Base-by-base conservation (phyloP, 2,888 invertebrate species). In the Dicyrtoma fusca region DNA sequence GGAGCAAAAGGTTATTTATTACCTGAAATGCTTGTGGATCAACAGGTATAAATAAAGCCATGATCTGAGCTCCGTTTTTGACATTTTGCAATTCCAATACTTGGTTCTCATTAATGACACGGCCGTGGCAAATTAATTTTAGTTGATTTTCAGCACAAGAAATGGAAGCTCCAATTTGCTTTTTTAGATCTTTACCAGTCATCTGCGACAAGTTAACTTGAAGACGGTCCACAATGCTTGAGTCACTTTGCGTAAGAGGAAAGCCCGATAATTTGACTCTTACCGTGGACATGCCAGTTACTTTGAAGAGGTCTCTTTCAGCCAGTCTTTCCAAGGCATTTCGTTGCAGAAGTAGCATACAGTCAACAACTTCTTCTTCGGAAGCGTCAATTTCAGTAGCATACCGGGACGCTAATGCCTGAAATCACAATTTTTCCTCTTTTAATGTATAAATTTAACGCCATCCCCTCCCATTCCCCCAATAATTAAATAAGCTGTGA, bases 271-370 rank as follows among this genome's bases (percentile, higher is more conserved):
- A 86, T 78, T 90, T 89, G 0, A 93, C 85, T 82, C 89, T 88
- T 25, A 94, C 83, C 0, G 91, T 89, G 0, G 92, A 92, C 66
- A 89, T 81, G 0, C 92, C 92, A 0, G 90, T 90, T 79, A 88
- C 87, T 75, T 88, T 87, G 80, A 88, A 92, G 72, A 88, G 87
- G 3, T 87, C 88, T 75, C 90, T 87, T 25, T 91, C 89, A 74
- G 88, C 89, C 14, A 91, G 85, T 79, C 91, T 89, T 69, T 91
- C 89, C 1, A 92, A 81, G 0, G 93, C 90, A 82, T 90, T 89
- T 3, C 84, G 81, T 82, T 92, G 89, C 0, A 92, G 84, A 76
- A 89, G 88, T 61, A 84, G 86, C 17, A 92, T 80, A 0, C 88
- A 88, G 73, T 84, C 82, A 23, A 86, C 82, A 42, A 90, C 86